These are phyloP conservation scores for Gavialis gangeticus DNA, from an alignment of 2,113 vertebrate genomes.

Conservation along the genomic window DNA sequence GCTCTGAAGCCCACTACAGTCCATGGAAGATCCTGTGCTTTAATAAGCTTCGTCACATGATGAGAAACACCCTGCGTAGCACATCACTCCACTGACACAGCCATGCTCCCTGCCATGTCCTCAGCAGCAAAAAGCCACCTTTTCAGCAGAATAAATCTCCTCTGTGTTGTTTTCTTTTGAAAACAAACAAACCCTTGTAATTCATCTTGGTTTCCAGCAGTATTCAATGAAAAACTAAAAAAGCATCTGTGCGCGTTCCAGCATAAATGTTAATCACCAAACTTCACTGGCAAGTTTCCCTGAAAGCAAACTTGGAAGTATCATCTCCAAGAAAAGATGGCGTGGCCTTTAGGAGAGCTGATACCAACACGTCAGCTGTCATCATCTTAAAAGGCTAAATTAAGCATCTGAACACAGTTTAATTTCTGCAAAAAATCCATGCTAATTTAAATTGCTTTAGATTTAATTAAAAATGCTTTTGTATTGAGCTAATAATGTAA, in stretches of 20 bases:
- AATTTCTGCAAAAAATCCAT: conserved; percentile 77
- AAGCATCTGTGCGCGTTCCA: neutral
- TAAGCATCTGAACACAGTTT: conserved; percentile 72
- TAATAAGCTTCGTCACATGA: neutral
- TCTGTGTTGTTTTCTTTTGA: neutral
- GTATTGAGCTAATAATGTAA: conserved; percentile 80
- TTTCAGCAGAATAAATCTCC: neutral
- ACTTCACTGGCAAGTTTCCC: conserved; percentile 37
- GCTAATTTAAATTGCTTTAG: conserved; percentile 78
- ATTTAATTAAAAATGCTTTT: conserved; percentile 86
- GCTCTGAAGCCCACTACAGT: neutral
- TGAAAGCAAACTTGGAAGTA: conserved; percentile 63
- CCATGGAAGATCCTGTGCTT: neutral
- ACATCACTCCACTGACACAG: neutral
- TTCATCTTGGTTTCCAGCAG: conserved; percentile 3
- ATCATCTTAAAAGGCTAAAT: conserved; percentile 62
- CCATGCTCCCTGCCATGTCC: neutral
- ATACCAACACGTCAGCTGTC: conserved; percentile 49
- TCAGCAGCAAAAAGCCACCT: neutral
- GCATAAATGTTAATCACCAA: conserved; percentile 48
- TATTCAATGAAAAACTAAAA: conserved; percentile 12
- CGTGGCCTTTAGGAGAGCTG: conserved; percentile 30
- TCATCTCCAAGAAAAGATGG: conserved; percentile 30
- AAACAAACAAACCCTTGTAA: conserved; percentile 7
- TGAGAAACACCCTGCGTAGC: neutral